Conservation (phyloP, 2,888 invertebrate genomes). For the Epicampocera succincta region DNA sequence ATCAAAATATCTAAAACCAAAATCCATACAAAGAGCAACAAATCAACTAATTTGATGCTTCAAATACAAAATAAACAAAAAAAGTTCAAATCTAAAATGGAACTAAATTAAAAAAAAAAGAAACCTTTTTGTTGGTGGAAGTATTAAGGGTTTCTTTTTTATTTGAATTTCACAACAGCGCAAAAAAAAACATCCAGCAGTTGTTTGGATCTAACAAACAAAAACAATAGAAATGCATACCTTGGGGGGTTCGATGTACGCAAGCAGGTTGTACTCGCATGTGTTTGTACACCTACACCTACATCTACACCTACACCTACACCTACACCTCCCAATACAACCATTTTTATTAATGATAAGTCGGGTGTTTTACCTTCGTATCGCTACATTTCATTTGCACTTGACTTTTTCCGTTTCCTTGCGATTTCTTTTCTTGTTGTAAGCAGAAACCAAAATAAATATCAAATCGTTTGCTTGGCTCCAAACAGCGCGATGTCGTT, state of each 20-base stretch:
- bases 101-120: not conserved
- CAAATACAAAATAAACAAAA: constrained; percentile 56
- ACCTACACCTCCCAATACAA: constrained; percentile 27
- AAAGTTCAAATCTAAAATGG: constrained; percentile 23
- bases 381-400: constrained; percentile 61
- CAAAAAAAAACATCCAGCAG: constrained; percentile 5
- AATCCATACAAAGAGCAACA: constrained; percentile 61
- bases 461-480: constrained; percentile 41
- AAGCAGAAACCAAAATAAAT: constrained; percentile 5
- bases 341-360: constrained; percentile 9
- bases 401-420: constrained; percentile 57
- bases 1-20: constrained; percentile 27
- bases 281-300: not conserved
- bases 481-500: constrained; percentile 39
- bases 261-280: not conserved
- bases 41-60: constrained; percentile 66
- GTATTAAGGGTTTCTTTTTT: constrained; percentile 13
- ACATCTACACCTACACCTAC: too few relatives aligned
- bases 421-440: constrained; percentile 30
- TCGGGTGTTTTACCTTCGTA: constrained; percentile 5
- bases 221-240: constrained; percentile 48
- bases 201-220: constrained; percentile 6
- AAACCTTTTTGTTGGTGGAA: not conserved
- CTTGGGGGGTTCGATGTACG: constrained; percentile 27
- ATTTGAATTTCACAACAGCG: constrained; percentile 15